These are phyloP conservation scores for Silurus asotus DNA, from an alignment of 2,113 vertebrate species.

Conservation along the genomic window DNA sequence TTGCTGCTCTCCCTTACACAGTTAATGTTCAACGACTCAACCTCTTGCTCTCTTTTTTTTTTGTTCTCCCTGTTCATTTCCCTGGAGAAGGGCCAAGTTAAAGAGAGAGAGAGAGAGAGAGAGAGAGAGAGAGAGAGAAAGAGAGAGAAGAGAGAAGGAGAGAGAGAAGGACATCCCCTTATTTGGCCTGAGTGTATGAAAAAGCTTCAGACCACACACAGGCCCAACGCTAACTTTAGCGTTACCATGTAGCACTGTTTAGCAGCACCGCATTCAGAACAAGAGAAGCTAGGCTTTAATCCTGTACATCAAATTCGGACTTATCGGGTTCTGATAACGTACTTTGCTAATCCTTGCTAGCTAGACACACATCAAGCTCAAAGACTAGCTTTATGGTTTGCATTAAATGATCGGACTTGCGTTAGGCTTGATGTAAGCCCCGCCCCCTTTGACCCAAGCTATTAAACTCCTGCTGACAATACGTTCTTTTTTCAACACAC, in stretches of 20 bases:
- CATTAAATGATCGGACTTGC: background rate
- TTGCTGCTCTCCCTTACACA: background rate
- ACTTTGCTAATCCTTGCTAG: background rate
- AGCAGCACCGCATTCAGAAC: too few species aligned
- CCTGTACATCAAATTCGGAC: too few species aligned
- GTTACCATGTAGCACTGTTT: background rate
- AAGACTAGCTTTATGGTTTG: background rate
- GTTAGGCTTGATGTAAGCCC: background rate
- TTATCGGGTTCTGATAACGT: background rate
- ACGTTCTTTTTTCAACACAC: slow-evolving; percentile 1
- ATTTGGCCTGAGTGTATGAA: background rate
- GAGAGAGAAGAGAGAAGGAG: background rate
- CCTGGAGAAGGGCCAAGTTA: slow-evolving; percentile 43
- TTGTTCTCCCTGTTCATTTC: slow-evolving; percentile 46
- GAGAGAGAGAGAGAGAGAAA: background rate
- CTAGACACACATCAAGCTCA: background rate
- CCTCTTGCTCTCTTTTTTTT: slow-evolving; percentile 8
- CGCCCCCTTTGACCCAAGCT: background rate
- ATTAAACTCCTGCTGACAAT: background rate
- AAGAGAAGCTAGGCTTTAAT: too few species aligned
- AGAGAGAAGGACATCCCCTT: too few species aligned
- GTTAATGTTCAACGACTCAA: slow-evolving; percentile 46
- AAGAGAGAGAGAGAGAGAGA: slow-evolving; percentile 31
- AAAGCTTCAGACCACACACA: slow-evolving; percentile 70
- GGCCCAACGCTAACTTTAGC: background rate